Evolutionary conservation across 2,888 invertebrate species (phyloP).

Genomic region (Tiliacea aurago): DNA sequence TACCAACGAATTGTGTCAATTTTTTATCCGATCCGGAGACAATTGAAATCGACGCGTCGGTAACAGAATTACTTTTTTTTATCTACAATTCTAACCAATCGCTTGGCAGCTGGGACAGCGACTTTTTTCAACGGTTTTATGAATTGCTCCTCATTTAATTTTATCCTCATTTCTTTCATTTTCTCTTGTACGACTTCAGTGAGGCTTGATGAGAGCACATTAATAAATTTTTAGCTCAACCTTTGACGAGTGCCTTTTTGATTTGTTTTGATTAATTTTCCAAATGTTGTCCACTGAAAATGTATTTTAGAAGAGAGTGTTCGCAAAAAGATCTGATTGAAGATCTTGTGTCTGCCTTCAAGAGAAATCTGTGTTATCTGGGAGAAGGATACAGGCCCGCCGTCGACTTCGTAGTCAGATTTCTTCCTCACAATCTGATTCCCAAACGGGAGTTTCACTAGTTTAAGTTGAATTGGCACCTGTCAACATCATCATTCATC

Average conservation of each 20-base stretch:
- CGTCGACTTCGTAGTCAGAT: not conserved
- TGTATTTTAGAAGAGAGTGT: not conserved
- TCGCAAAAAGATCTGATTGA: not conserved
- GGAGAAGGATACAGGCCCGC: not conserved
- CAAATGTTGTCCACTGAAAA: constrained; percentile 12
- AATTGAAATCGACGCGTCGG: constrained; percentile 61
- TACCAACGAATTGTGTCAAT: constrained; percentile 47
- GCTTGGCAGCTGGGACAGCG: constrained; percentile 76
- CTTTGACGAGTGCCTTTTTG: constrained; percentile 20
- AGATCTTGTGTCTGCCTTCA: not conserved
- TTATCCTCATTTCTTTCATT: constrained; percentile 79
- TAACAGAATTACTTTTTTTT: constrained; percentile 68
- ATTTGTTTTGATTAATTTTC: constrained; percentile 23
- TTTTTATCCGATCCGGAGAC: constrained; percentile 56
- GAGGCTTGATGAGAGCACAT: constrained; percentile 32
- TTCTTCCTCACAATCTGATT: no score
- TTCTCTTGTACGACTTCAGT: constrained; percentile 44
- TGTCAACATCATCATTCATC: no score
- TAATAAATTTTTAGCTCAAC: constrained; percentile 34
- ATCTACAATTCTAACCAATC: constrained; percentile 67
- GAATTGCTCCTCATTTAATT: constrained; percentile 81
- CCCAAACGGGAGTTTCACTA: not conserved
- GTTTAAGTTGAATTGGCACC: not conserved
- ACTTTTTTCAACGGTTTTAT: constrained; percentile 71
- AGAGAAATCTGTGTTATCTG: not conserved